These are phyloP conservation scores for Metaphire vulgaris DNA, from an alignment of 1,140 invertebrate genomes.

Conservation along the genomic window DNA sequence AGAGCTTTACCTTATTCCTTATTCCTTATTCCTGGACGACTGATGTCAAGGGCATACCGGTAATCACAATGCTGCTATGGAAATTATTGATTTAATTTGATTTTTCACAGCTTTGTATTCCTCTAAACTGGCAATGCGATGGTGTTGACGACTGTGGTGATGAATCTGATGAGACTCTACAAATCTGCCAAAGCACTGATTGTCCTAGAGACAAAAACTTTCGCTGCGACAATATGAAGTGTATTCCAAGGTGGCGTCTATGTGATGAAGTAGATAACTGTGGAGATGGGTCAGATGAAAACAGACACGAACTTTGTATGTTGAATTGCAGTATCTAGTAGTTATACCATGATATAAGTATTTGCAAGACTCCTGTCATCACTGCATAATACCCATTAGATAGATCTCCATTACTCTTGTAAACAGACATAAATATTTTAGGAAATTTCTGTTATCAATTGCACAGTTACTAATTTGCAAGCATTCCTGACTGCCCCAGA, in stretches of 20 bases:
- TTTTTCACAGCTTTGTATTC: constrained; percentile 40
- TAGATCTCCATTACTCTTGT: no score
- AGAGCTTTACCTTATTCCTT: no score
- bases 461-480: no score
- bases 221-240: constrained; percentile 56
- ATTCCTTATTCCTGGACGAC: no score
- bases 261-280: constrained; percentile 83
- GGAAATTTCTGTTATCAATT: no score
- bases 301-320: constrained; percentile 50
- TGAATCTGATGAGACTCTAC: constrained; percentile 81
- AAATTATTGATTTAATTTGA: no score
- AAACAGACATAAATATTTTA: no score
- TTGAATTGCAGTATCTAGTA: not conserved
- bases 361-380: no score
- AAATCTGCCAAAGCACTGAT: constrained; percentile 69
- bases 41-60: no score
- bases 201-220: constrained; percentile 59
- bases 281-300: constrained; percentile 82
- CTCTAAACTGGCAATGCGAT: constrained; percentile 43
- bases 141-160: constrained; percentile 86
- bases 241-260: constrained; percentile 73
- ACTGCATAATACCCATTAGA: no score
- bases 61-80: no score
- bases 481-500: no score
- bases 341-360: not conserved